Base-by-base conservation (phyloP, 2,888 invertebrate species). In the Aleiodes testaceus region DNA sequence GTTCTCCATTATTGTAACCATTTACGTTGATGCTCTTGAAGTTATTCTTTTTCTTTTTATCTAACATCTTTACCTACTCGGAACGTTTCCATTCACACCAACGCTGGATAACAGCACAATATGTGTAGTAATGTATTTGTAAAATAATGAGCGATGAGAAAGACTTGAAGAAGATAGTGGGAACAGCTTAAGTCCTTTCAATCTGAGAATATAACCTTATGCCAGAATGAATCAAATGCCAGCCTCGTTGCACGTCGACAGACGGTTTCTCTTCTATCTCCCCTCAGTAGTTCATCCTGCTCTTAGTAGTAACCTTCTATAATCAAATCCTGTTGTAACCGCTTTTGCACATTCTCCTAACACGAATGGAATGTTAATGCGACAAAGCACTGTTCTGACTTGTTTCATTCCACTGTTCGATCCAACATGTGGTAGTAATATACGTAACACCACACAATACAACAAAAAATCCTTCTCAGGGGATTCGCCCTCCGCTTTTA, bases 331-430 rank as follows among this genome's bases (percentile, higher is more conserved):
- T 77, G 82, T 83, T 83, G 83, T 84, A 84, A 84, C 82, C 82
- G 80, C 82, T 82, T 79, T 78, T 74, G 81, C 77, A 77, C 79
- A 81, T 83, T 84, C 84, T 83, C 82, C 85, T 84, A 85, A 82
- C 86, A 84, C 85, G 85, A 85, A 87, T 86, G 85, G 86, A 87
- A 87, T 87, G 85, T 87, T 87, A 87, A 87, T 87, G 85, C 83
- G 85, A 85, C 85, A 86, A 86, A 83, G 83, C 82, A 85, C 82
- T 83, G 83, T 82, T 83, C 84, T 81, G 81, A 82, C 82, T 84
- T 83, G 79, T 79, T 80, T 80, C 77, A 55, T 45, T 22, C 52
- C 50, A 22, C 66, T 36, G 36, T 36, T 36, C 9, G 9, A 36
- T 3, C 36, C 36, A 63, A 20, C 26, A 26, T 26, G 26, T 16